phyloP scores from a whole-genome alignment of 2,888 invertebrate species.

The Caenorhabditis sp. region DNA sequence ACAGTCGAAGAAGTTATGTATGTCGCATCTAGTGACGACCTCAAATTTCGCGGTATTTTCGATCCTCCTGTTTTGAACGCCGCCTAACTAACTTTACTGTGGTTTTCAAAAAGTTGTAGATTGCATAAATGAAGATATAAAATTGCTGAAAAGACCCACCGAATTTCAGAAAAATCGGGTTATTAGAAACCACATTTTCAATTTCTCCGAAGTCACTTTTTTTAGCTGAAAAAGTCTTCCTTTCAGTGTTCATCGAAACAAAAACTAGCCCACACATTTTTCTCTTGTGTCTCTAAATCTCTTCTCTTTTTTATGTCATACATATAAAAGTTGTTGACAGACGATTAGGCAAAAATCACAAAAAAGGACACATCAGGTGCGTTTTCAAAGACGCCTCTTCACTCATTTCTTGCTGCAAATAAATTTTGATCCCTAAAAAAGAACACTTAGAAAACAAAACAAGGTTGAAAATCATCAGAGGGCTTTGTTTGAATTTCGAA shows the following conservation, averaged over 20 bases:
- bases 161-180: too few relatives aligned
- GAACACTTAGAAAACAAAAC: slow-evolving; percentile 17
- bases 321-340: slow-evolving; percentile 27
- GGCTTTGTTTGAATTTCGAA: slow-evolving; percentile 42
- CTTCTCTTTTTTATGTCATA: slow-evolving; percentile 12
- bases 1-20: too few relatives aligned
- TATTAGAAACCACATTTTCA: too few relatives aligned
- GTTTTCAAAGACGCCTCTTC: neutral
- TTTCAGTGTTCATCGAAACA: slow-evolving; percentile 9
- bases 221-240: too few relatives aligned
- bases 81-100: too few relatives aligned
- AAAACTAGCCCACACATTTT: neutral
- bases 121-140: too few relatives aligned
- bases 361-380: slow-evolving; percentile 45
- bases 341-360: slow-evolving; percentile 31
- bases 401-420: neutral
- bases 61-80: too few relatives aligned
- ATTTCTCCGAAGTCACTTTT: too few relatives aligned
- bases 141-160: too few relatives aligned
- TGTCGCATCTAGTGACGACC: too few relatives aligned
- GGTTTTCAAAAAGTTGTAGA: too few relatives aligned
- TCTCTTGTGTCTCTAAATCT: slow-evolving; percentile 6
- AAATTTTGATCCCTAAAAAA: slow-evolving; percentile 1
- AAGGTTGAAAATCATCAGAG: slow-evolving; percentile 15
- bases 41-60: too few relatives aligned